These are phyloP conservation scores for Agonum fuliginosum DNA, from an alignment of 2,888 invertebrate species.

Conservation along the genomic window DNA sequence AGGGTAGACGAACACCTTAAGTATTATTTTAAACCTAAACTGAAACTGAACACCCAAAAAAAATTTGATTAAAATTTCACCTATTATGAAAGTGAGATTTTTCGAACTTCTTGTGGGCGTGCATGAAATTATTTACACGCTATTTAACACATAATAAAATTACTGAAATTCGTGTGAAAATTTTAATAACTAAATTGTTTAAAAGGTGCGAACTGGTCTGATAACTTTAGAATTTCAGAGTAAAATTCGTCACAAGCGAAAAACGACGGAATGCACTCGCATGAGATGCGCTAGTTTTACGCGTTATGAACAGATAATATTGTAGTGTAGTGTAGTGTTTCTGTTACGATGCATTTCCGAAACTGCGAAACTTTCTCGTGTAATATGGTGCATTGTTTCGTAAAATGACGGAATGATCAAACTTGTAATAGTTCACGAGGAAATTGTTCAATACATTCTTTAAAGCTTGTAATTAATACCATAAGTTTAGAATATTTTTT, in stretches of 20 bases:
- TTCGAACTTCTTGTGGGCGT: constrained; percentile 11
- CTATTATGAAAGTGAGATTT: constrained; percentile 15
- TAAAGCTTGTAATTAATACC: too few relatives aligned
- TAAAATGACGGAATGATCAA: not conserved
- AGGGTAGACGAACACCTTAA: too few relatives aligned
- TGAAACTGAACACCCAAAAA: too few relatives aligned
- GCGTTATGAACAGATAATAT: constrained; percentile 44
- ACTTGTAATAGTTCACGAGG: not conserved
- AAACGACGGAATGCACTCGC: constrained; percentile 25
- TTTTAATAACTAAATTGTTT: constrained; percentile 5
- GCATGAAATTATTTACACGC: constrained; percentile 19
- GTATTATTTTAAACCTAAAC: too few relatives aligned
- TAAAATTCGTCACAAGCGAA: constrained; percentile 3
- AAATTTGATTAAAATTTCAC: too few relatives aligned
- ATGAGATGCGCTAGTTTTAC: constrained; percentile 37
- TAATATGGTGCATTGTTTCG: constrained; percentile 13
- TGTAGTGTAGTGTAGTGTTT: constrained; percentile 20
- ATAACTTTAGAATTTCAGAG: not conserved
- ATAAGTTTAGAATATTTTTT: too few relatives aligned
- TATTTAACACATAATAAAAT: constrained; percentile 26
- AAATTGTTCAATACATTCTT: too few relatives aligned
- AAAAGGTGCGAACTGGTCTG: constrained; percentile 4
- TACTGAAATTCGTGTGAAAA: not conserved
- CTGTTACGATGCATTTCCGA: constrained; percentile 28
- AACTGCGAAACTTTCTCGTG: constrained; percentile 44